Conservation (phyloP, 2,797 vertebrate species). For the Cynopterus sphinx region DNA sequence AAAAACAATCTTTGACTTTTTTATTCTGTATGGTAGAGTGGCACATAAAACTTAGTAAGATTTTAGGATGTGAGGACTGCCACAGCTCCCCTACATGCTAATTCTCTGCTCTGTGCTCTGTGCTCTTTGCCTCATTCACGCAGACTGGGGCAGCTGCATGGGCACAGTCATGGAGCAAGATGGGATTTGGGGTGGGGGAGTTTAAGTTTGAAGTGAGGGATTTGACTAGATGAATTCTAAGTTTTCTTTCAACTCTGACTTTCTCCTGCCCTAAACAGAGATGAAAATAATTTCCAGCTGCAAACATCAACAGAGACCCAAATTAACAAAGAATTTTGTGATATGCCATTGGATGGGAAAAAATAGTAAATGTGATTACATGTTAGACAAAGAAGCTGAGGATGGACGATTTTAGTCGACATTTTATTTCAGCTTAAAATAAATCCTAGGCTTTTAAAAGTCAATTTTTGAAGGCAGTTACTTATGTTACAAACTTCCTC, state of each 20-base stretch:
- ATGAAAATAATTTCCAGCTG: background rate
- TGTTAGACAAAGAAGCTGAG: background rate
- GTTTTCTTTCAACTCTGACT: background rate
- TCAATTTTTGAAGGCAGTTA: conserved; percentile 30
- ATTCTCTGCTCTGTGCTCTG: background rate
- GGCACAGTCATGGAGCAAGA: background rate
- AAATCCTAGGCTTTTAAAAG: conserved; percentile 15
- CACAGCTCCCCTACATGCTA: background rate
- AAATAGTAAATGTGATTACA: background rate
- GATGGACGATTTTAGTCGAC: background rate
- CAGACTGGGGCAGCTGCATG: background rate
- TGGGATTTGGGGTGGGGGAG: background rate
- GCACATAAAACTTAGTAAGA: conserved; percentile 42
- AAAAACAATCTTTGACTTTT: conserved; percentile 19
- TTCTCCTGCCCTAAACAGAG: background rate
- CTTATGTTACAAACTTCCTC: background rate
- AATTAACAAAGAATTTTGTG: conserved; percentile 18
- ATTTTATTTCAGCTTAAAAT: conserved; percentile 31
- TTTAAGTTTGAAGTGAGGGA: background rate
- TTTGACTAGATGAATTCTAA: background rate
- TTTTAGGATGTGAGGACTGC: background rate
- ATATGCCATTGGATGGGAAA: background rate
- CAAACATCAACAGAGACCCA: background rate
- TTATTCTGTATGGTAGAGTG: background rate
- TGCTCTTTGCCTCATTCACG: background rate